phyloP scores from a whole-genome alignment of 2,888 invertebrate species.

The Pristionchus maxplancki region DNA sequence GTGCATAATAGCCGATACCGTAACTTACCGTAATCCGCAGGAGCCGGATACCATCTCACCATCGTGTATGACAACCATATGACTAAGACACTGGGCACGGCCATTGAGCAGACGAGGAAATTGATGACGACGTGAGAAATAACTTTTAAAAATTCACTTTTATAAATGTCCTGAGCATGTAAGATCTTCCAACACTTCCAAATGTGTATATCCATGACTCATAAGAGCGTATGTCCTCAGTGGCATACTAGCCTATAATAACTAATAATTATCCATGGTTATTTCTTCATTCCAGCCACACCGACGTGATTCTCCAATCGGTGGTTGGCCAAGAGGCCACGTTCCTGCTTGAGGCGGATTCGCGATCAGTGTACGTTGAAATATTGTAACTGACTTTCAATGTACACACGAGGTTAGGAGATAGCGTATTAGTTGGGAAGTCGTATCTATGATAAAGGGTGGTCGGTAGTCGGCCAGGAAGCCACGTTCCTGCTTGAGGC shows the following conservation, averaged over 20 bases:
- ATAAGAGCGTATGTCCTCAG: too few relatives aligned
- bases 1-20: not conserved
- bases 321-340: slow-evolving; percentile 87
- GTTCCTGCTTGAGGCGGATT: slow-evolving; percentile 81
- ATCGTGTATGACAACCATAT: slow-evolving; percentile 80
- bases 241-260: too few relatives aligned
- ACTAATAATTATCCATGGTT: not conserved
- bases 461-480: slow-evolving; percentile 87
- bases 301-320: slow-evolving; percentile 83
- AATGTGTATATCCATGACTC: too few relatives aligned
- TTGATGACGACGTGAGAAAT: slow-evolving; percentile 6
- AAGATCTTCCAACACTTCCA: too few relatives aligned
- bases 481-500: slow-evolving; percentile 83
- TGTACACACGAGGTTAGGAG: too few relatives aligned
- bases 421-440: too few relatives aligned
- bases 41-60: slow-evolving; percentile 88
- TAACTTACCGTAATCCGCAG: slow-evolving; percentile 78
- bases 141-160: too few relatives aligned
- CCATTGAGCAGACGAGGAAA: slow-evolving; percentile 42
- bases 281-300: slow-evolving; percentile 29
- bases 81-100: not conserved
- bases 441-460: too few relatives aligned
- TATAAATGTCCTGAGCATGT: not conserved
- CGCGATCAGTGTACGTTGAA: slow-evolving; percentile 36
- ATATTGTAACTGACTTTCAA: too few relatives aligned